phyloP scores from a whole-genome alignment of 1,140 invertebrate genomes.

The Drosophila ironensis region DNA sequence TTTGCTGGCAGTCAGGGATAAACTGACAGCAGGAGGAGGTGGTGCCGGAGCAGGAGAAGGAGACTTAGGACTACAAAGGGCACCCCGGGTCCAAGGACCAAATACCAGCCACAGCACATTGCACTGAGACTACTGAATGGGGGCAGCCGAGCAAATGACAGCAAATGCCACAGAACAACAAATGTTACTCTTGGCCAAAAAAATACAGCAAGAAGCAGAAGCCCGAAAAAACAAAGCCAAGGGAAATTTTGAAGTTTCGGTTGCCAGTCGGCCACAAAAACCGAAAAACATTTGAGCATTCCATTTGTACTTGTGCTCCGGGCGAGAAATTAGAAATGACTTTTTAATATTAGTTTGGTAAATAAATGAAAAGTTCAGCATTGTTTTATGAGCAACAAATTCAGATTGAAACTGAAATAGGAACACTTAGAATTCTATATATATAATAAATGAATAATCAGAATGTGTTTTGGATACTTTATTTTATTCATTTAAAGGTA shows the following conservation, averaged over 20 bases:
- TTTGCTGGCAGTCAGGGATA: slow-evolving; percentile 48
- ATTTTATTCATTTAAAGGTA: too few relatives aligned
- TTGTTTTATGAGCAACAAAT: too few relatives aligned
- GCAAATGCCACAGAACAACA: slow-evolving; percentile 51
- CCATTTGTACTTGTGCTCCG: not conserved
- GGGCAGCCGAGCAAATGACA: slow-evolving; percentile 58
- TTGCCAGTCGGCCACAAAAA: slow-evolving; percentile 2
- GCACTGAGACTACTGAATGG: slow-evolving; percentile 47
- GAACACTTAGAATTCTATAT: too few relatives aligned
- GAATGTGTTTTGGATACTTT: too few relatives aligned
- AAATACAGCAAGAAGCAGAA: too few relatives aligned
- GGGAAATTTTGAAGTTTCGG: slow-evolving; percentile 36
- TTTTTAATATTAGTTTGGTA: not conserved
- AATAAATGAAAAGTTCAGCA: too few relatives aligned
- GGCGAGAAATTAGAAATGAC: not conserved
- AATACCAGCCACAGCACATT: slow-evolving; percentile 35
- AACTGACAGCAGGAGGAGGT: slow-evolving; percentile 41
- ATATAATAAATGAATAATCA: too few relatives aligned
- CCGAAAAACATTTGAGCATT: slow-evolving; percentile 2
- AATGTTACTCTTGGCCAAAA: slow-evolving; percentile 55
- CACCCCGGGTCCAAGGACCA: not conserved
- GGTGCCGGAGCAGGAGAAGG: too few relatives aligned
- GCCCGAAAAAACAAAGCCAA: slow-evolving; percentile 54
- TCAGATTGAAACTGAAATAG: too few relatives aligned
- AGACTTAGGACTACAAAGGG: not conserved